Base-by-base conservation (phyloP, 2,888 invertebrate genomes). In the Iphiclides podalirius region DNA sequence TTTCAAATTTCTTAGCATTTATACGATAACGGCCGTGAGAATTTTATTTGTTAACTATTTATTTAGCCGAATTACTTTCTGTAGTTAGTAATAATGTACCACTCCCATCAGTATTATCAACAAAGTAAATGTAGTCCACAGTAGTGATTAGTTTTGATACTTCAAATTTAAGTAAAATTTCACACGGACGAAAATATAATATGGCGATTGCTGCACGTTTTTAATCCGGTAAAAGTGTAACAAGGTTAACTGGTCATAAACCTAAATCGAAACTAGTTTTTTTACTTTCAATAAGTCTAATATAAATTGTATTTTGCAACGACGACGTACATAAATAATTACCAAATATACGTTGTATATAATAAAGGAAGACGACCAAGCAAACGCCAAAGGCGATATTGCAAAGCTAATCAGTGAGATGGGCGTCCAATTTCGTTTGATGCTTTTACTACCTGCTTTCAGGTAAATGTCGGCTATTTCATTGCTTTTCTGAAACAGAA, bases 341-440 rank as follows among this genome's bases (percentile, higher is more conserved):
- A 6, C 20, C 3, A 20, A 3, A 20, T 20, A n/a, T n/a, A n/a
- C n/a, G 20, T 6, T 4, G 6, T 20, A 20, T 20, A 20, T 20
- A 20, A 20, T 20, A 20, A 20, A 20, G 6, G n/a, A 20, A 4
- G 3, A 20, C 20, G 20, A 20, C 20, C 6, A 28, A 28, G n/a
- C 6, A 28, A 28, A 9, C 28, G 6, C 28, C 28, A 12, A 42
- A 34, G 34, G 17, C 31, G 11, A 16, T 41, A 20, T 12, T 7
- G 14, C 17, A 20, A 33, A 34, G 11, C 34, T 34, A 42, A 34
- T 42, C 34, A 42, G 34, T 13, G 12, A 20, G 42, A 42, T 14
- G 33, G 33, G 33, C 16, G 34, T 34, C 14, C 42, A 34, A 42
- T 42, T 42, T 42, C 33, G 33, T 41, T 31, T 33, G 33, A 31